Conservation (phyloP, 2,113 vertebrate genomes). For the Callithrix jacchus region DNA sequence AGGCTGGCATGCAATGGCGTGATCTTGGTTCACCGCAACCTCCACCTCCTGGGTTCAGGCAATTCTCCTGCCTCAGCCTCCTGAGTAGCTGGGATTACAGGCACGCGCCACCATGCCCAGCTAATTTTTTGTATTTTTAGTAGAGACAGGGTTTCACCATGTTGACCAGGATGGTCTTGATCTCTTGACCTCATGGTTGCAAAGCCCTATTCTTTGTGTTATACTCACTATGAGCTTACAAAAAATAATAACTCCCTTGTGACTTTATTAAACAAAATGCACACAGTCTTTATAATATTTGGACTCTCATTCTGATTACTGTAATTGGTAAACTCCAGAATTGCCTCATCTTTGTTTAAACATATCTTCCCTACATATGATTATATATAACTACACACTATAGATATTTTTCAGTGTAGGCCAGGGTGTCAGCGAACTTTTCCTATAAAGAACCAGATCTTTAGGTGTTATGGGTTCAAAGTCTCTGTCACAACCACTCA, state of each 20-base stretch:
- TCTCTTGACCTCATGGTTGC: too few relatives aligned
- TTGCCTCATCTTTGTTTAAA: constrained; percentile 19
- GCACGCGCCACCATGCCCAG: too few relatives aligned
- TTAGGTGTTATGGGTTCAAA: not conserved
- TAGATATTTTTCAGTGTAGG: not conserved
- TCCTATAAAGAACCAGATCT: not conserved
- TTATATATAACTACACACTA: not conserved
- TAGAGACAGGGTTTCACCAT: too few relatives aligned
- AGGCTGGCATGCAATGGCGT: too few relatives aligned
- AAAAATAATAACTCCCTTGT: constrained; percentile 30
- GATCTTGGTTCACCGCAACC: too few relatives aligned
- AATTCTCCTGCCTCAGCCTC: too few relatives aligned
- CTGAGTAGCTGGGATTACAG: too few relatives aligned
- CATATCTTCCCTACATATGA: not conserved
- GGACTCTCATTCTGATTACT: not conserved
- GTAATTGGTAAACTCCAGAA: not conserved
- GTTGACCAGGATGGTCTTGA: too few relatives aligned
- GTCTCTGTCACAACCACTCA: not conserved
- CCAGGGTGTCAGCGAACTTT: not conserved
- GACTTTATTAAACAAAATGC: constrained; percentile 22
- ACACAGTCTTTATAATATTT: not conserved
- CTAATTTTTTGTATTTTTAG: too few relatives aligned
- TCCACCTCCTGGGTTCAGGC: too few relatives aligned
- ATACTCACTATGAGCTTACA: not conserved
- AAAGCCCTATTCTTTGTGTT: constrained; percentile 39